Base-by-base conservation (phyloP, 2,888 invertebrate genomes). In the Fissipunctia ypsillon region DNA sequence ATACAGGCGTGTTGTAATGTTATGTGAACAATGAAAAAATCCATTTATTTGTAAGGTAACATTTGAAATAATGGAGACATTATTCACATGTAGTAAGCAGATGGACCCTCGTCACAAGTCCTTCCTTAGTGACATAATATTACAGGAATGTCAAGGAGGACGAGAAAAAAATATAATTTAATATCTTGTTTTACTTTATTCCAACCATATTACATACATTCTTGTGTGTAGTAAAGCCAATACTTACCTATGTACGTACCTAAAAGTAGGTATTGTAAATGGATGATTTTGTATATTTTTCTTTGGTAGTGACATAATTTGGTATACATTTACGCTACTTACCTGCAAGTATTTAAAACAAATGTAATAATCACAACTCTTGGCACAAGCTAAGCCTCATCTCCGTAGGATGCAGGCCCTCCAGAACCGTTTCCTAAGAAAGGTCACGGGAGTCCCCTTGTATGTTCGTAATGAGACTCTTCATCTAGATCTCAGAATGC, bases 61-160 rank as follows among this genome's bases (percentile, higher is more conserved):
- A 56, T 67, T 74, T 73, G 71, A 76, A 78, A 83, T 78, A 72
- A 68, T 64, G 50, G 19, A 65, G 69, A 63, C 65, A 78, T 74
- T 83, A 83, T 80, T 76, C 76, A 81, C 71, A 75, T 73, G 76
- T 77, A 71, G 66, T 48, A 41, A 73, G 31, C 78, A 70, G 69
- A 31, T 52, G 50, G 28, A 85, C 86, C 85, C 85, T 85, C 67
- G 82, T 85, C 86, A 84, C 52, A 65, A 50, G 41, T 63, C 48
- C 54, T 38, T 64, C 48, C 54, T 38, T 64, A 41, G 54, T 61
- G 84, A 85, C 74, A 70, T 64, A 57, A 75, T 59, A 76, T 85
- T 73, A 83, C 59, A 63, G 54, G 45, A 52, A 76, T 69, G 78
- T 75, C 66, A 66, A n/a, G 41, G 7, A n/a, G 67, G 52, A 74